Base-by-base conservation (phyloP, 2,888 invertebrate genomes). In the Athalia rosae region DNA sequence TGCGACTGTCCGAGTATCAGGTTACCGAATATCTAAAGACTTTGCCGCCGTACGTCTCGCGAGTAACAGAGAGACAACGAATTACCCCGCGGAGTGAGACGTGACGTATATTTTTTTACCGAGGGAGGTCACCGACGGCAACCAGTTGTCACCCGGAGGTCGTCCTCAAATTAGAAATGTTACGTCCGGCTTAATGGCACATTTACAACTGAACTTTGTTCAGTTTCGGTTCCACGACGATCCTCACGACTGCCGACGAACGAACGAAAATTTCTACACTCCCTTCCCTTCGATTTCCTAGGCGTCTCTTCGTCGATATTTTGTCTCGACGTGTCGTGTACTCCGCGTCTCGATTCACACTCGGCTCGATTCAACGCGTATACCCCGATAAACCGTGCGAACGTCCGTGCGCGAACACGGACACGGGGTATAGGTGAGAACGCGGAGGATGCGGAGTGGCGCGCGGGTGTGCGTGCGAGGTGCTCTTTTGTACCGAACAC, bases 21-120 rank as follows among this genome's bases (percentile, higher is more conserved):
- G 83, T 83, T 84, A 82, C 83, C 81, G 79, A 83, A 80, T 81
- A 81, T 83, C 80, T 81, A 81, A 81, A 82, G 82, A 80, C 77
- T 74, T 74, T 67, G 81, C 81, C 79, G 81, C 82, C 81, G 79
- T 28, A 28, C 28, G 28, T 28, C 28, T 28, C 28, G 62, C 56
- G 50, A 74, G 74, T 28, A 13, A 74, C 59, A 47, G 48, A 15
- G 74, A 59, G 71, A 11, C 15, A 66, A n/a, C 6, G 11, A 61
- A 13, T 8, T 61, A 61, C 61, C 9, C 4, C 61, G 13, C 61
- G 9, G 8, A 61, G 13, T 13, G 13, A 28, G 11, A 4, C 13
- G 71, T 13, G 58, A 45, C 71, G 28, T 58, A 43, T n/a, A n/a
- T n/a, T n/a, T n/a, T 56, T 56, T 58, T 58, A 71, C 50, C 58